A percentile compares a stretch with the other conserved stretches of the same genome.
phyloP scores from a whole-genome alignment of 2,113 vertebrate genomes.

The Macquaria ambigua region DNA sequence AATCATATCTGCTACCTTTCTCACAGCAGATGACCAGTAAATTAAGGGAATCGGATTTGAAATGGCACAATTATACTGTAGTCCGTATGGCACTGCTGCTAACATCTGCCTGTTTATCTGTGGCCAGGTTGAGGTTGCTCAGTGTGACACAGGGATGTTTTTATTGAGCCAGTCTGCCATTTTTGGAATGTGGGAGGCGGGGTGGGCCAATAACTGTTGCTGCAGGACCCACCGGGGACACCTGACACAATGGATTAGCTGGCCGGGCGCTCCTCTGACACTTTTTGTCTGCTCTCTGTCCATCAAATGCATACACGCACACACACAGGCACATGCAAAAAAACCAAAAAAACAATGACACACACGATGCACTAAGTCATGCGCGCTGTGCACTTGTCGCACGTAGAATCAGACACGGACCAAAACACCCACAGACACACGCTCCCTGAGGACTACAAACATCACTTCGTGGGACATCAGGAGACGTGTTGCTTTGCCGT shows the following conservation, averaged over 20 bases:
- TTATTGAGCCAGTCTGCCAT: constrained; percentile 65
- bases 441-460: constrained; percentile 65
- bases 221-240: constrained; percentile 56
- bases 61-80: constrained; percentile 44
- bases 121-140: constrained; percentile 44
- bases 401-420: constrained; percentile 45
- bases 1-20: constrained; percentile 8
- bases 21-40: constrained; percentile 42
- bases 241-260: constrained; percentile 76
- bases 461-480: constrained; percentile 70
- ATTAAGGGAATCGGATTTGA: constrained; percentile 50
- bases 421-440: constrained; percentile 44
- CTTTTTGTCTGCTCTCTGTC: constrained; percentile 66
- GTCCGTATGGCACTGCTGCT: constrained; percentile 29
- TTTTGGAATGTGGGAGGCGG: constrained; percentile 25
- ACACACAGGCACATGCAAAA: background rate
- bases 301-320: constrained; percentile 36
- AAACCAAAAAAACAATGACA: background rate
- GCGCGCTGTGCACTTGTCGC: constrained; percentile 13
- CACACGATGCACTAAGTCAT: constrained; percentile 11
- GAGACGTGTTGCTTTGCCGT: constrained; percentile 61
- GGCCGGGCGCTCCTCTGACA: constrained; percentile 58
- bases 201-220: constrained; percentile 58
- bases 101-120: constrained; percentile 61
- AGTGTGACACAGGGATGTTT: constrained; percentile 41